Base-by-base conservation (phyloP, 2,888 invertebrate species). In the Cataglyphis cursor region DNA sequence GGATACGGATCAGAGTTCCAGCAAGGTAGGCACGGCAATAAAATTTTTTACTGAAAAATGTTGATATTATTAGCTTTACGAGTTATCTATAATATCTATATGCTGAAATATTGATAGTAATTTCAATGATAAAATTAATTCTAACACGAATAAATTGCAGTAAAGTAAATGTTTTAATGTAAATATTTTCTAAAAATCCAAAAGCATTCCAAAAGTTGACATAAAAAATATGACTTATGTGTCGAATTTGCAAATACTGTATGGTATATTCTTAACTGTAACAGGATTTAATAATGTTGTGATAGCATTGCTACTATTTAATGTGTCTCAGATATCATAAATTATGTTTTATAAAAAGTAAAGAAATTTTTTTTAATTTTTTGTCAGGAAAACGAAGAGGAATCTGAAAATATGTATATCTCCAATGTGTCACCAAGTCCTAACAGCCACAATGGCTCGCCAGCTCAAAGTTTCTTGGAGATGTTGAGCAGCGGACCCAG, bases 401-500 rank as follows among this genome's bases (percentile, higher is more conserved):
- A 94, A 28, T 91, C 92, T 8, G 92, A 92, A 35, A 68, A 90
- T 24, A 91, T 92, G 57, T 89, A 90, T 31, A 91, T 93, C 12
- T 93, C 93, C 59, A 87, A 89, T 6, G 87, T 91, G 5, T 92
- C 91, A 18, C 88, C 91, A 41, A 92, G 85, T 18, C 82, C 88
- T 3, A 90, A 88, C 28, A 87, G 80, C 61, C 89, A 78, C 9
- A 90, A 90, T 44, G 91, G 90, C 21, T 90, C 93, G 9, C 91
- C 90, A 18, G 92, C 83, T 38, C 95, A 93, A 66, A 95, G 94
- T 82, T 95, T 95, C 80, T 85, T 95, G 66, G 95, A 95, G 80
- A 94, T 95, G 94, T 87, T 95, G 48, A 95, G 93, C 87, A 94
- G 95, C 35, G 95, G 94, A 10, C 94, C 94, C 10, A 94, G 94